Evolutionary conservation across 1,140 invertebrate genomes (phyloP).

Genomic region (Brachionus asplanchnoidis): DNA sequence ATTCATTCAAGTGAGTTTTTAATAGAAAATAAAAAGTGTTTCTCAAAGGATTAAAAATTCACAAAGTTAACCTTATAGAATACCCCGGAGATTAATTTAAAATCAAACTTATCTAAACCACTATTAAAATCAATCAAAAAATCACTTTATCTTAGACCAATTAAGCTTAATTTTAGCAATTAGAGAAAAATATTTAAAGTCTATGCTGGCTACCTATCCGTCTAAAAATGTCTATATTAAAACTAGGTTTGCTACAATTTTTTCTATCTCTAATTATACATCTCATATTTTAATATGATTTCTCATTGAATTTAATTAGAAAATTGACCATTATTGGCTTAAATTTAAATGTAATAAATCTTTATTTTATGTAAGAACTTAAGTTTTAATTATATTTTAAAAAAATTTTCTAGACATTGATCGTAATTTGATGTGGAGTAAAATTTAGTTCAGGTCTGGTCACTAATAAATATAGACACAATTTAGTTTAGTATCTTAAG

Average conservation of each 20-base stretch:
- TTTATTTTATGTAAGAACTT: background rate
- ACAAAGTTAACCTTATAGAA: background rate
- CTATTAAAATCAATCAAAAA: background rate
- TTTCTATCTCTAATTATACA: background rate
- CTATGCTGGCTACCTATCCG: background rate
- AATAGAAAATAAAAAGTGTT: background rate
- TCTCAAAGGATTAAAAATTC: background rate
- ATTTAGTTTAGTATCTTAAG: background rate
- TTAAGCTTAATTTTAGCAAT: background rate
- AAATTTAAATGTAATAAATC: background rate
- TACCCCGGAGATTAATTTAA: background rate
- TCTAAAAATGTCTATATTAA: background rate
- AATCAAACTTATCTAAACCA: background rate
- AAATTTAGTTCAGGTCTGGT: background rate
- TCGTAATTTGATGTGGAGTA: background rate
- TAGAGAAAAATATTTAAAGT: background rate
- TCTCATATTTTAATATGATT: background rate
- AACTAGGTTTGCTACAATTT: background rate
- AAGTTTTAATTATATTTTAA: background rate
- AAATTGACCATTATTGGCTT: background rate
- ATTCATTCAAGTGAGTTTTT: background rate
- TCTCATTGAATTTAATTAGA: background rate
- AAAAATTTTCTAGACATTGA: background rate
- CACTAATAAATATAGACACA: background rate
- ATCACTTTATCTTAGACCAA: background rate